A percentile compares a stretch with the other conserved stretches of the same genome.
phyloP scores from a whole-genome alignment of 1,140 invertebrate genomes.

The Zelostemma sp. region DNA sequence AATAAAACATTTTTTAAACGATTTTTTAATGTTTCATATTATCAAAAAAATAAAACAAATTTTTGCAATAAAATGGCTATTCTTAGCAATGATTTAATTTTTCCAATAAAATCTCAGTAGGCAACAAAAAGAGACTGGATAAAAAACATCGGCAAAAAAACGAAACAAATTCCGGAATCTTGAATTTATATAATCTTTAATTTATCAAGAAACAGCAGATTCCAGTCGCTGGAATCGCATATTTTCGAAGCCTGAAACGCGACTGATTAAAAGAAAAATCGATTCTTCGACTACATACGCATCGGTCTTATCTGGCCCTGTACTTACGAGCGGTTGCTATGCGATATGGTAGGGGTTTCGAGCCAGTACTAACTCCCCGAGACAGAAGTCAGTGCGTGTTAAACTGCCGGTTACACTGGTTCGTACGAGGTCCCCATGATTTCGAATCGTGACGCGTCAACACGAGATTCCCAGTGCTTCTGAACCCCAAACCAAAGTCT shows the following conservation, averaged over 20 bases:
- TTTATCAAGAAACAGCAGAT: too few relatives aligned
- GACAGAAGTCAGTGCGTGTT: conserved; percentile 52
- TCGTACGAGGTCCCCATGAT: conserved; percentile 17
- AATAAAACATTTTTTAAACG: too few relatives aligned
- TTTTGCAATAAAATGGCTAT: too few relatives aligned
- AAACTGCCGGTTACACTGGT: conserved; percentile 49
- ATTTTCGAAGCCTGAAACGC: not conserved
- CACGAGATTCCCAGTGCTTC: not conserved
- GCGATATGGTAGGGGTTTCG: conserved; percentile 52
- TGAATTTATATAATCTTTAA: too few relatives aligned
- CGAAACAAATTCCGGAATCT: too few relatives aligned
- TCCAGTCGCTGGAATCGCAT: too few relatives aligned
- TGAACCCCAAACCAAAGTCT: not conserved
- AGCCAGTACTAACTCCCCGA: conserved; percentile 50
- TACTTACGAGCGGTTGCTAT: conserved; percentile 52
- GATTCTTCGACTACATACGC: not conserved
- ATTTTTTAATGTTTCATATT: too few relatives aligned
- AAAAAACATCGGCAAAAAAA: too few relatives aligned
- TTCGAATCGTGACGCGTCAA: not conserved
- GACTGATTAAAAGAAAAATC: conserved; percentile 3
- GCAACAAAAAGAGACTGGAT: too few relatives aligned
- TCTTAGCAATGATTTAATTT: too few relatives aligned
- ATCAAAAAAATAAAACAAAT: too few relatives aligned
- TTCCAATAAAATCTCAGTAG: too few relatives aligned
- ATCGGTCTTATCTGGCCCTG: conserved; percentile 1